These are phyloP conservation scores for Zygaena filipendulae DNA, from an alignment of 2,888 invertebrate species.

Conservation along the genomic window DNA sequence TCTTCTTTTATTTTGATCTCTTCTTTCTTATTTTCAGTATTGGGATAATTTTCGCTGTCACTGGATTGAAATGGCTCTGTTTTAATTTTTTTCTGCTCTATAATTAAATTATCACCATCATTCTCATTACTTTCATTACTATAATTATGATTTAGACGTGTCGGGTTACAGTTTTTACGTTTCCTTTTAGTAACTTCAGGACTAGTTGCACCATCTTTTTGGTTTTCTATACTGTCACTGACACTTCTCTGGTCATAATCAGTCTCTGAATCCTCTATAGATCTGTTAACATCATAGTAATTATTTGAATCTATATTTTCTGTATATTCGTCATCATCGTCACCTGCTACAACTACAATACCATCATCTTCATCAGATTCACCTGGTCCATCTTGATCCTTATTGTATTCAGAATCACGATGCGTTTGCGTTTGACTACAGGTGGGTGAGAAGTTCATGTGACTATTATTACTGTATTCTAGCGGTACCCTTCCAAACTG, in stretches of 20 bases:
- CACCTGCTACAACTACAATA: slow-evolving; percentile 83
- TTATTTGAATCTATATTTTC: slow-evolving; percentile 63
- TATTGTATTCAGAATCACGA: slow-evolving; percentile 52
- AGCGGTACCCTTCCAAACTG: slow-evolving; percentile 60
- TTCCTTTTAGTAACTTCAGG: slow-evolving; percentile 81
- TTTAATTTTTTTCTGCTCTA: too few relatives aligned
- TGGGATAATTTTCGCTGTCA: slow-evolving; percentile 16
- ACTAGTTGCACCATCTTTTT: slow-evolving; percentile 60
- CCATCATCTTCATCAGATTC: slow-evolving; percentile 79
- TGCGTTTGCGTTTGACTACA: slow-evolving; percentile 44
- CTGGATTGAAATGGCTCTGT: too few relatives aligned
- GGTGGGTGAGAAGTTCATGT: slow-evolving; percentile 39
- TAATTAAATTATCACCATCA: slow-evolving; percentile 18
- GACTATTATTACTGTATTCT: slow-evolving; percentile 59
- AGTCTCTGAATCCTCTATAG: slow-evolving; percentile 51
- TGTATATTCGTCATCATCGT: slow-evolving; percentile 77
- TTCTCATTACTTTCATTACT: slow-evolving; percentile 39
- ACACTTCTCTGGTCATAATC: slow-evolving; percentile 54
- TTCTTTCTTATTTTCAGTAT: slow-evolving; percentile 19
- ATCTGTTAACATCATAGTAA: slow-evolving; percentile 49
- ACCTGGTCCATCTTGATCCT: slow-evolving; percentile 71
- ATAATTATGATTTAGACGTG: slow-evolving; percentile 72
- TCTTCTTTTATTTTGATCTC: slow-evolving; percentile 41
- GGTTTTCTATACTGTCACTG: slow-evolving; percentile 48
- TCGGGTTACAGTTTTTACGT: slow-evolving; percentile 90